Evolutionary conservation across 2,797 vertebrate genomes (phyloP).

Genomic region (Danio choprae): DNA sequence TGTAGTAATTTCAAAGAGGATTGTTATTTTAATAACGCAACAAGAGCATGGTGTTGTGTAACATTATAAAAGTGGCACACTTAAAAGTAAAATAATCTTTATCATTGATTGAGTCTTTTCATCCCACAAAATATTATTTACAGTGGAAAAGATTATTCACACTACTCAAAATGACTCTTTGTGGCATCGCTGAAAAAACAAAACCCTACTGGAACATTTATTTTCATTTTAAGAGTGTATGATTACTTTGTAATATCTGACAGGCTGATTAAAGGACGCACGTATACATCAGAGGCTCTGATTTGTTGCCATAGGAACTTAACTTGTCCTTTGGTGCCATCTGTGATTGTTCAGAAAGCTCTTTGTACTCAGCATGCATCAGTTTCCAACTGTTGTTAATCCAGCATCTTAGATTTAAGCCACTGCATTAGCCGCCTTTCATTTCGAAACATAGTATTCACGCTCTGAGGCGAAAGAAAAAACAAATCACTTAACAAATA

Average conservation of each 20-base stretch:
- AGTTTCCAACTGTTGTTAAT: conserved; percentile 41
- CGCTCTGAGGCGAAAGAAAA: background rate
- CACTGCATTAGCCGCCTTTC: background rate
- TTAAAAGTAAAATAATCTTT: too few species aligned
- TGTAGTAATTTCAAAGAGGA: too few species aligned
- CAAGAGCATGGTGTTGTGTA: background rate
- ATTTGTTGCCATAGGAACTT: conserved; percentile 41
- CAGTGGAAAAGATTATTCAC: too few species aligned
- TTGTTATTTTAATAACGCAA: background rate
- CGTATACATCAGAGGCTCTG: background rate
- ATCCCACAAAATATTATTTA: too few species aligned
- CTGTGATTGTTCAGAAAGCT: conserved; percentile 41
- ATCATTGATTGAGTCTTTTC: too few species aligned
- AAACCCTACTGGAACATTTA: too few species aligned
- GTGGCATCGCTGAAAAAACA: too few species aligned
- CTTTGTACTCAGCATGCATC: conserved; percentile 39
- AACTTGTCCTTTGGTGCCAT: conserved; percentile 38
- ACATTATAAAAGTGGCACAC: background rate
- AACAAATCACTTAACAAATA: background rate
- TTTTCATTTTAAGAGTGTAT: background rate
- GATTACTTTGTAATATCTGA: conserved; percentile 10
- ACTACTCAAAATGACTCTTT: too few species aligned
- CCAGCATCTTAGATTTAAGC: conserved; percentile 41
- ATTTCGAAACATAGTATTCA: conserved; percentile 2
- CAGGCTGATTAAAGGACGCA: conserved; percentile 17